Base-by-base conservation (phyloP, 2,797 vertebrate genomes). In the Helarctos malayanus region DNA sequence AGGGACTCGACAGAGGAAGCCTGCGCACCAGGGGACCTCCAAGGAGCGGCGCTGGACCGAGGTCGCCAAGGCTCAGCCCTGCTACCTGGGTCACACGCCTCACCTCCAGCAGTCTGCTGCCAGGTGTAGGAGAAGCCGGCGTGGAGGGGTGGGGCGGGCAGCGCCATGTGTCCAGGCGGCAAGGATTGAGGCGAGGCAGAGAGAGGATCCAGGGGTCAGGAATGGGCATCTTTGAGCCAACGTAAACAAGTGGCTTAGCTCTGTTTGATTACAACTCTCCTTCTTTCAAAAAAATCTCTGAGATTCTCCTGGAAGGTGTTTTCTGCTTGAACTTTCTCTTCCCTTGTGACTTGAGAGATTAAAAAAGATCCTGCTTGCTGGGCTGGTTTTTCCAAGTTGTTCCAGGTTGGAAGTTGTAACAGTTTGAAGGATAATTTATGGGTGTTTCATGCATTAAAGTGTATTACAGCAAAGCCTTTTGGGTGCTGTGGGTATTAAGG, bases 361-460 rank as follows among this genome's bases (percentile, higher is more conserved):
- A 61, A 92, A 97, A 98, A 97, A 93, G 83, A 98, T 97, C 54
- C 1, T 98, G 98, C 98, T 98, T 98, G 98, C 97, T 98, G 95
- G 97, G 98, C 98, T 99, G 98, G 98, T 99, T 99, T 98, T 98
- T 98, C 98, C 98, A 97, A 99, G 98, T 98, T 97, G 97, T 98
- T 98, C 97, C 97, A 98, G 82, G 98, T 98, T 98, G 56, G 88
- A 98, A 97, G 97, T 95, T 98, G 97, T 98, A 98, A 98, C 98
- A 96, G 97, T 98, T 97, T 87, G 97, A 92, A 96, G 56, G 97
- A 97, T 99, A 98, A 99, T 99, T 99, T 98, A 98, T 99, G 98
- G 98, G 97, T 98, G 98, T 98, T 98, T 98, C 96, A 56, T 97
- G 97, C 92, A 93, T 97, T 98, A 93, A 96, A 95, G 41, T 94